Base-by-base conservation (phyloP, 2,113 vertebrate genomes). In the Steatornis caripensis region DNA sequence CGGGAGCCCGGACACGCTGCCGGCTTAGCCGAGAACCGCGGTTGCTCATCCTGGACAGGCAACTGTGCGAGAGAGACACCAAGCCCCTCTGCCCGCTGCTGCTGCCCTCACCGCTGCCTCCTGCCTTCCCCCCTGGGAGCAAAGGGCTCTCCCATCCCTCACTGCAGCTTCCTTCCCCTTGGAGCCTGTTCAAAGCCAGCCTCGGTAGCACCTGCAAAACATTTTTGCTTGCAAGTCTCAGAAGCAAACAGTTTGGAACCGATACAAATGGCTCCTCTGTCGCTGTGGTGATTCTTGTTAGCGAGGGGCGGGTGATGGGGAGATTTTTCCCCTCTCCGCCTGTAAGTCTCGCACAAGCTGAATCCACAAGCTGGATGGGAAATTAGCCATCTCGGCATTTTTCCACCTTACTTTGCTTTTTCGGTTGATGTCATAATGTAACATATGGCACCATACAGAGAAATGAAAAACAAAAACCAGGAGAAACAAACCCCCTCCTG, bases 341-440 rank as follows among this genome's bases (percentile, higher is more conserved):
- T 74, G 6, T 46, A 58, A 88, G 92, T 93, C 95, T 94, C 41
- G 0, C 90, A 92, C 93, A 90, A 55, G 84, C 79, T 76, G 84
- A 36, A 93, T 55, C 62, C 92, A 81, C 37, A 58, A 39, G 84
- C 94, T 88, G 91, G 49, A 70, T 92, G 94, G 96, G 97, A 97
- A 96, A 96, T 89, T 17, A 88, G 97, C 95, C 95, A 92, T 90
- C 95, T 96, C 83, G 90, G 97, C 96, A 90, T 57, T 95, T 97
- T 95, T 97, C 96, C 96, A 95, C 96, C 93, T 96, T 93, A 90
- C 82, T 95, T 95, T 84, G 95, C 94, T 88, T 94, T 90, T 95
- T 93, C 0, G 0, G 87, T 57, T 62, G 87, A 90, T 96, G 93
- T 93, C 96, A 86, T 84, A 92, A 86, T 0, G 2, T 89, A 96